Conservation (phyloP, 2,113 vertebrate genomes). For the Bucco capensis region DNA sequence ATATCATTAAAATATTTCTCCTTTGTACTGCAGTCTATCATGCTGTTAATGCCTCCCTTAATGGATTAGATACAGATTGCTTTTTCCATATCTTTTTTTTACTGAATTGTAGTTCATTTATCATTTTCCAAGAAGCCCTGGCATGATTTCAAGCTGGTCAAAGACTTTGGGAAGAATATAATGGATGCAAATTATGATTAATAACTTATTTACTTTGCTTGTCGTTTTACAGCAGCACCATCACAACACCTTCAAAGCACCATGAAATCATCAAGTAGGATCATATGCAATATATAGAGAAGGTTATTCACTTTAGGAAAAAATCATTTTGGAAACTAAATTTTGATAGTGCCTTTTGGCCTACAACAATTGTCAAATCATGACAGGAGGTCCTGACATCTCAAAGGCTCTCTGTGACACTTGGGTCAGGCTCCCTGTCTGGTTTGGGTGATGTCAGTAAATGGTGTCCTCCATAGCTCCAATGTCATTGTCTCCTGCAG, state of each 20-base stretch:
- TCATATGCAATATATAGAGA: neutral
- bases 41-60: neutral
- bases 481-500: neutral
- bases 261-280: neutral
- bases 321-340: neutral
- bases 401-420: neutral
- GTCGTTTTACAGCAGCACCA: neutral
- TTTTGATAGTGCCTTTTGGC: neutral
- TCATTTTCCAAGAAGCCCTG: neutral
- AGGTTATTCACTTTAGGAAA: neutral
- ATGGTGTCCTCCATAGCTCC: neutral
- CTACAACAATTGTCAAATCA: neutral
- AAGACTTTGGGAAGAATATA: neutral
- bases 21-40: neutral
- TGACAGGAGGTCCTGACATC: neutral
- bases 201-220: constrained; percentile 15
- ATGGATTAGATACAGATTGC: neutral
- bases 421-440: neutral
- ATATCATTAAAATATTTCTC: neutral
- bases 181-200: constrained; percentile 17
- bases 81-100: neutral
- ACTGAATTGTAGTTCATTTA: neutral
- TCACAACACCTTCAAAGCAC: neutral
- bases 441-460: neutral
- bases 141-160: neutral